These are phyloP conservation scores for Andricus grossulariae DNA, from an alignment of 1,140 invertebrate species.

Conservation along the genomic window DNA sequence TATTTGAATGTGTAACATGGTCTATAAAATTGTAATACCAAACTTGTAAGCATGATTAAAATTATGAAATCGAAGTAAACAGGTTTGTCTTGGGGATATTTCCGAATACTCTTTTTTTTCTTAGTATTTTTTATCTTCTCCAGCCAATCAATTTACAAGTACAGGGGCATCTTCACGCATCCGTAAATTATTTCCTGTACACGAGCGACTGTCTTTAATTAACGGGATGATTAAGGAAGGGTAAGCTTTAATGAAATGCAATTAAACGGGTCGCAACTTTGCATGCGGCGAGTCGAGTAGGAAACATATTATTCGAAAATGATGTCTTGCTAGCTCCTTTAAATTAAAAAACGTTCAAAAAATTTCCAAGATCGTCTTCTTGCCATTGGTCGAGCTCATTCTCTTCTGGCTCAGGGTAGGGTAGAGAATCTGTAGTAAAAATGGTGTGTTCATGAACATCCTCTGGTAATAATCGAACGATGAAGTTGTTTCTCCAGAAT, in stretches of 20 bases:
- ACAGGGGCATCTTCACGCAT: constrained; percentile 4
- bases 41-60: too few species aligned
- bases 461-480: constrained; percentile 65
- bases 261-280: constrained; percentile 48
- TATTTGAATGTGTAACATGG: too few species aligned
- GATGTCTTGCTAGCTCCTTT: not conserved
- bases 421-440: not conserved
- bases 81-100: too few species aligned
- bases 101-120: not conserved
- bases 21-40: too few species aligned
- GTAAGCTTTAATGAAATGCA: constrained; percentile 54
- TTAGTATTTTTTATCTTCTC: not conserved
- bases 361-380: constrained; percentile 41
- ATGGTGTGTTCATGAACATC: constrained; percentile 18
- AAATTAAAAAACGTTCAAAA: constrained; percentile 33
- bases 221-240: constrained; percentile 56
- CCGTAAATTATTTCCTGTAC: constrained; percentile 32
- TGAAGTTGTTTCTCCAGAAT: constrained; percentile 71
- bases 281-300: constrained; percentile 7
- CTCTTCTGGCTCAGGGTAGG: constrained; percentile 17
- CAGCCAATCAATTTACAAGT: constrained; percentile 3
- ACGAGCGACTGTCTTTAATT: constrained; percentile 51
- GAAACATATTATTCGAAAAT: constrained; percentile 40
- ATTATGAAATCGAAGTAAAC: too few species aligned
- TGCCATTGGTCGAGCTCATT: constrained; percentile 7